Base-by-base conservation (phyloP, 1,140 invertebrate species). In the Vanessa atalanta region DNA sequence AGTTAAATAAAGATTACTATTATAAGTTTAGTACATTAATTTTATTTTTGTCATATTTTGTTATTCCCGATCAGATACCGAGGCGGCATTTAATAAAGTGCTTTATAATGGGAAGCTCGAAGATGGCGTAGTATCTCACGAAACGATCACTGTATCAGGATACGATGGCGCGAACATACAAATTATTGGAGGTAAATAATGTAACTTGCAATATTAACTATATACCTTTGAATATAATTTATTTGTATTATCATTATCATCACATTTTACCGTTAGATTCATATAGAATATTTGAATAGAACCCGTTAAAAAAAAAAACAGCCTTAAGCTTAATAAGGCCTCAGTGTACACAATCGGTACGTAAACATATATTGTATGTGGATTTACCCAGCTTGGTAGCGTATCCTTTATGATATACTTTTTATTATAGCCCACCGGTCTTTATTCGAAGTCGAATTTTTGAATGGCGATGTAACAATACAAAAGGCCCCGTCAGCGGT, bases 171-270 rank as follows among this genome's bases (percentile, higher is more conserved):
- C 78, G 13, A 75, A n/a, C 66, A 65, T 90, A 13, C 48, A 75
- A 47, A 70, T 89, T 63, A 23, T 60, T 43, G 88, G 88, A 74
- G 83, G 88, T 90, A 82, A 82, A 68, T 73, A 47, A 37, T 55
- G 16, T 43, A 43, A 43, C 37, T 6, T 43, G 9, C 7, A 8
- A 11, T 43, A 43, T 9, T 5, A 11, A 43, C 1, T 43, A 1
- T 43, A 43, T 9, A 11, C 37, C 37, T 9, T 11, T 43, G 26
- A 31, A 31, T 31, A 6, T 31, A 31, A 6, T 31, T 31, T 47
- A 20, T 50, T 50, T 43, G 37, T 43, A 43, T 43, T 43, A 8
- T 8, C 6, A 43, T 8, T 43, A 43, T 0, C 7, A 11, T 11
- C 37, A 43, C 37, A 43, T 43, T 43, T 43, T 9, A 43, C 37